A percentile compares a stretch with the other conserved stretches of the same genome.
Conservation (phyloP, 2,113 vertebrate genomes). For the Xiphophorus hellerii region DNA sequence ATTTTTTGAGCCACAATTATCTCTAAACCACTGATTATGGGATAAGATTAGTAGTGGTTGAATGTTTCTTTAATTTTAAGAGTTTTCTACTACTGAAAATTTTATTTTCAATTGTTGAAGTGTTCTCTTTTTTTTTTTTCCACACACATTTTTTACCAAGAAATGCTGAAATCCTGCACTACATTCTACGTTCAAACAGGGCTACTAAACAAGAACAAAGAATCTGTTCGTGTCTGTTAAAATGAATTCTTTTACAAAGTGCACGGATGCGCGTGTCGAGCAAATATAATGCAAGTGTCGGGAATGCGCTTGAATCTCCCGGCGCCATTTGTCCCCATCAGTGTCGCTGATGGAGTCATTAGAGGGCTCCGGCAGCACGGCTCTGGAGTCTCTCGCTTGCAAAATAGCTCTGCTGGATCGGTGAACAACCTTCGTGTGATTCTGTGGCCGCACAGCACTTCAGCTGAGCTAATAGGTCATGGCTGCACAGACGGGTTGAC, state of each 20-base stretch:
- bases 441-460: slow-evolving; percentile 60
- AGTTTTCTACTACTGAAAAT: too few species aligned
- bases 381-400: slow-evolving; percentile 56
- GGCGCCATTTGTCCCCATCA: slow-evolving; percentile 76
- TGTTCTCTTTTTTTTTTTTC: too few species aligned
- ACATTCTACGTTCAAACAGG: background rate
- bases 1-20: background rate
- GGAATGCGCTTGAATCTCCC: slow-evolving; percentile 64
- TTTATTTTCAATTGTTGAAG: too few species aligned
- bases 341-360: slow-evolving; percentile 76
- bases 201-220: background rate
- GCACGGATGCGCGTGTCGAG: slow-evolving; percentile 46
- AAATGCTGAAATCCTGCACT: background rate
- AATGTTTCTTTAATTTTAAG: too few species aligned
- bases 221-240: background rate
- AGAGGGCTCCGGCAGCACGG: slow-evolving; percentile 52
- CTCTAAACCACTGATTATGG: background rate
- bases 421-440: slow-evolving; percentile 65
- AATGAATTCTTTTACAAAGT: slow-evolving; percentile 38
- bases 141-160: too few species aligned
- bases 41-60: background rate
- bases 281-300: slow-evolving; percentile 63
- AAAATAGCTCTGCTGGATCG: slow-evolving; percentile 71
- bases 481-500: slow-evolving; percentile 59
- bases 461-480: slow-evolving; percentile 72